Percentiles rank a stretch among this genome's conserved stretches.
Conservation (phyloP, 2,888 invertebrate genomes). For the Blastobasis adustella region DNA sequence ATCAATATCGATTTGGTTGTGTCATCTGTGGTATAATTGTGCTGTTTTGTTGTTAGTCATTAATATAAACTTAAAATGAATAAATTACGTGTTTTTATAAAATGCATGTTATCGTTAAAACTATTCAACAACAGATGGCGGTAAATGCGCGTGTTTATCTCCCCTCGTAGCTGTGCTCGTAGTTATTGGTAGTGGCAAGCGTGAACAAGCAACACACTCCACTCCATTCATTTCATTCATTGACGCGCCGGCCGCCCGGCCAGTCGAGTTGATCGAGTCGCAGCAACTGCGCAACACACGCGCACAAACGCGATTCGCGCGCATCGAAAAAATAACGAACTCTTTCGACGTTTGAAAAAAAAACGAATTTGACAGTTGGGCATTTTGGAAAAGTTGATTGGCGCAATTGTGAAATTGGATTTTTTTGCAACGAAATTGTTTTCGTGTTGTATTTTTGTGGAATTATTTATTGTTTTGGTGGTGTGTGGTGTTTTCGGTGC, state of each 20-base stretch:
- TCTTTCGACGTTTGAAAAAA: conserved; percentile 54
- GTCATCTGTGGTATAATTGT: too few relatives aligned
- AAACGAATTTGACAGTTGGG: conserved; percentile 51
- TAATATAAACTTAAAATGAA: too few relatives aligned
- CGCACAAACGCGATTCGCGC: conserved; percentile 32
- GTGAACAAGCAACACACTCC: conserved; percentile 26
- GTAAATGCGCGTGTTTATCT: not conserved
- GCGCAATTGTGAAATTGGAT: conserved; percentile 14
- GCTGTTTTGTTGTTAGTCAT: too few relatives aligned
- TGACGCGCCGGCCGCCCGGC: conserved; percentile 45
- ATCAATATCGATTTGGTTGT: too few relatives aligned
- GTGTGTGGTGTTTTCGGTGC: conserved; percentile 46
- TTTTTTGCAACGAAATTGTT: conserved; percentile 13
- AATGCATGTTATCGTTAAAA: too few relatives aligned
- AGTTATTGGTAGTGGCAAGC: conserved; percentile 26
- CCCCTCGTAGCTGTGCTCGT: conserved; percentile 27
- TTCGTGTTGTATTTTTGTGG: conserved; percentile 21
- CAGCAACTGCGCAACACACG: not conserved
- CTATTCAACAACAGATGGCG: conserved; percentile 28
- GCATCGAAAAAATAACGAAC: conserved; percentile 56
- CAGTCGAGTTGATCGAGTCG: conserved; percentile 21
- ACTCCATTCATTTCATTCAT: conserved; percentile 43
- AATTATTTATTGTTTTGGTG: conserved; percentile 28
- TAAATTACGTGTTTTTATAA: too few relatives aligned
- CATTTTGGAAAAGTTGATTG: conserved; percentile 16